Evolutionary conservation across 2,888 invertebrate genomes (phyloP).

Genomic region (Eurois occulta): DNA sequence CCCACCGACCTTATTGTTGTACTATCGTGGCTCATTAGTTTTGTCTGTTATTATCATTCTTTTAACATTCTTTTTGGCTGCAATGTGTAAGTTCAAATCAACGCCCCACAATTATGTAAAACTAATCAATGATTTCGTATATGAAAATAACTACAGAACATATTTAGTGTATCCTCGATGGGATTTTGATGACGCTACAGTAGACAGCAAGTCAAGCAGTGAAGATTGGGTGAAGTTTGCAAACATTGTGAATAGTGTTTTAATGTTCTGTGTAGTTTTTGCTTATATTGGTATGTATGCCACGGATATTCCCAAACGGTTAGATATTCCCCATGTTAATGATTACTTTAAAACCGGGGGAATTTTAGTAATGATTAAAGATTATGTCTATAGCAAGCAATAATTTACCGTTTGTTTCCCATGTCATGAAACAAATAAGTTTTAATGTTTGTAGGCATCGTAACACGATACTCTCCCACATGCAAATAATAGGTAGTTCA

Average conservation of each 20-base stretch:
- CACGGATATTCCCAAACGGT: conserved; percentile 68
- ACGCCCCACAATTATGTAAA: conserved; percentile 64
- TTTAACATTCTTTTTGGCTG: conserved; percentile 66
- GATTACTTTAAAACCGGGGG: neutral
- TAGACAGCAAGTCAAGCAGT: conserved; percentile 26
- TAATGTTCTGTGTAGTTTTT: conserved; percentile 53
- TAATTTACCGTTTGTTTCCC: too few species aligned
- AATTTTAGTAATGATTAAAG: neutral
- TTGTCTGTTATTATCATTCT: conserved; percentile 65
- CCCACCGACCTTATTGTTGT: conserved; percentile 72
- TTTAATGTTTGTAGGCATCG: neutral
- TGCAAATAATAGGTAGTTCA: too few species aligned
- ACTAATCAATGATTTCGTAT: conserved; percentile 65
- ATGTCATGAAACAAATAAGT: neutral
- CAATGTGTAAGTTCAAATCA: conserved; percentile 57
- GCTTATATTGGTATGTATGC: conserved; percentile 68
- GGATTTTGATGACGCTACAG: conserved; percentile 45
- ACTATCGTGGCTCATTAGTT: conserved; percentile 71
- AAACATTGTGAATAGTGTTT: conserved; percentile 69
- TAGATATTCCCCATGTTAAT: neutral
- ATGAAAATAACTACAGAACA: conserved; percentile 55
- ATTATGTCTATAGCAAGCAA: neutral
- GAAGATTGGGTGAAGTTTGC: conserved; percentile 71
- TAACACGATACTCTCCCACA: neutral
- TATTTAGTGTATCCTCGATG: conserved; percentile 69